phyloP scores from a whole-genome alignment of 2,113 vertebrate species.

The Triplophysa tibetana region DNA sequence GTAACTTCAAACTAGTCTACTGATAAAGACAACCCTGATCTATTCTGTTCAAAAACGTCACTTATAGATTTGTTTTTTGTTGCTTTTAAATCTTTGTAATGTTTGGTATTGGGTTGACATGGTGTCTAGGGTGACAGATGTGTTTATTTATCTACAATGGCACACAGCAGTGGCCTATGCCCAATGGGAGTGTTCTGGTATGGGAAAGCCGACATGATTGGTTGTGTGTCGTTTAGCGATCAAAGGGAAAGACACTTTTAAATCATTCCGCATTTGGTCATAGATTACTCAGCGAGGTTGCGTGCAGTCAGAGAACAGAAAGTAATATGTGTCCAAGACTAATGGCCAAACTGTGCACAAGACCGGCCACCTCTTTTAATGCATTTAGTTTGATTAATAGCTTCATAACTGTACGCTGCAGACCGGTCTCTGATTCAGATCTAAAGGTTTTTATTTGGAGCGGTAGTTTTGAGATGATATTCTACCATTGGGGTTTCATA shows the following conservation, averaged over 20 bases:
- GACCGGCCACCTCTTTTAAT: slow-evolving; percentile 54
- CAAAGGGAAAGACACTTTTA: slow-evolving; percentile 54
- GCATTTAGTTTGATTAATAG: slow-evolving; percentile 60
- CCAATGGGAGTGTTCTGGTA: slow-evolving; percentile 41
- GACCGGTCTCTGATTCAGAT: slow-evolving; percentile 40
- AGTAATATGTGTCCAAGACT: slow-evolving; percentile 57
- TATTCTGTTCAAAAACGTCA: neutral
- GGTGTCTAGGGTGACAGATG: slow-evolving; percentile 43
- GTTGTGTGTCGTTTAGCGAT: slow-evolving; percentile 52
- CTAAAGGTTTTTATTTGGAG: slow-evolving; percentile 57
- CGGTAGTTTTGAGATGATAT: slow-evolving; percentile 35
- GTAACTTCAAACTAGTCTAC: no score
- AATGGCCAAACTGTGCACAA: slow-evolving; percentile 55
- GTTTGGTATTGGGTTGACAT: slow-evolving; percentile 15
- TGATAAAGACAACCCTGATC: no score
- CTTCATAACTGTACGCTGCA: slow-evolving; percentile 39
- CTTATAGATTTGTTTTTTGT: slow-evolving; percentile 7
- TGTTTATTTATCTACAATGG: slow-evolving; percentile 16
- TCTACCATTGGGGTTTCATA: slow-evolving; percentile 47
- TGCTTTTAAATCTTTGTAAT: slow-evolving; percentile 19
- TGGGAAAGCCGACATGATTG: slow-evolving; percentile 56
- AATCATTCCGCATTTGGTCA: slow-evolving; percentile 59
- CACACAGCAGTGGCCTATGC: slow-evolving; percentile 37
- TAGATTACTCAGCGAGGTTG: slow-evolving; percentile 53
- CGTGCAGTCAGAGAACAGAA: slow-evolving; percentile 44